Evolutionary conservation across 1,140 invertebrate genomes (phyloP), one percentile per base, ranked within the genome.

Genomic region (Drosophila sturtevanti): DNA sequence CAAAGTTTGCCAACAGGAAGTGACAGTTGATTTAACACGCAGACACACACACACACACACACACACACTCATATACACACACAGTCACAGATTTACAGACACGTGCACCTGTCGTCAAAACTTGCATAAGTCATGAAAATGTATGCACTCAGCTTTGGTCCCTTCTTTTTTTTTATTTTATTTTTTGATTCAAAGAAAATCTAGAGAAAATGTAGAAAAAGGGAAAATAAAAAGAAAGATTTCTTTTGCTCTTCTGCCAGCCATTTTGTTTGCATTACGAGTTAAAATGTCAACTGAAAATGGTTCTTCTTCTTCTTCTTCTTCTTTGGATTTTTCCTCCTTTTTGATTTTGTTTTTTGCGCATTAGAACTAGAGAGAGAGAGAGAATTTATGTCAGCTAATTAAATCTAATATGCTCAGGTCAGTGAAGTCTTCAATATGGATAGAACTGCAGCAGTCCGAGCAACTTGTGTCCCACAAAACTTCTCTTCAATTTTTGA

Each of bases 1-100:
- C 75, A 72, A 86, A 86, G 71, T 86, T 86, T 86, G 76, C 76
- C 84, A 66, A 72, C 84, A 89, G 84, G 82, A 86, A 86, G 75
- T 86, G 82, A 89, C 82, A 87, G 82, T 87, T 86, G 82, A 86
- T 86, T 86, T 86, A 86, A 89, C 82, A 86, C 84, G 75, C 68
- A 68, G 48, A 66, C 70, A 59, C 52, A 21, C 16, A 54, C 62
- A 66, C 44, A 6, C 41, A 31, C 59, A 60, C 7, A 63, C 27
- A 41, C 10, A 63, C 59, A 44, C 2, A 64, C n/a, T n/a, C 21
- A 58, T 14, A 62, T 12, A 27, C 14, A 63, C n/a, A 64, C 48
- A 64, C 55, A 66, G 14, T 11, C 37, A 60, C 41, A 52, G 37
- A 64, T 55, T 55, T 60, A 51, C 58, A 63, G 73, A 77, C 62